Evolutionary conservation across 2,113 vertebrate genomes (phyloP).

Genomic region (Lophura nycthemera): DNA sequence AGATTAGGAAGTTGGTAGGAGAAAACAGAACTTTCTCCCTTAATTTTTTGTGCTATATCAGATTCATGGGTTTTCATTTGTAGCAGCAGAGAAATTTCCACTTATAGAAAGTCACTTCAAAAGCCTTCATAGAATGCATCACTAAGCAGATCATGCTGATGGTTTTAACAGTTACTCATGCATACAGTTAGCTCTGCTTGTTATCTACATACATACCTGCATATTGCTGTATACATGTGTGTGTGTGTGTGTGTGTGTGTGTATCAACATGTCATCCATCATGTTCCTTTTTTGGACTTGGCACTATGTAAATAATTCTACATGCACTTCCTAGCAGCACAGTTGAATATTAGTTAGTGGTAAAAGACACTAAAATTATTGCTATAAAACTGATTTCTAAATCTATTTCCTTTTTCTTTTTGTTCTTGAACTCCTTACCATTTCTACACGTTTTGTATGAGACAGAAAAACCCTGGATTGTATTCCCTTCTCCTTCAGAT

Average conservation of each 20-base stretch:
- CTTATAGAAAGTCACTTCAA: neutral
- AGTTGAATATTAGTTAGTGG: neutral
- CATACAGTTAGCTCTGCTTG: neutral
- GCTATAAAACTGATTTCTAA: neutral
- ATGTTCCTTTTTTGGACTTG: neutral
- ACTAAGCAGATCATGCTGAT: neutral
- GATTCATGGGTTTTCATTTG: neutral
- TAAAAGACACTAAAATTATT: neutral
- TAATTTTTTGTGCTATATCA: neutral
- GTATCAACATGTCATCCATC: neutral
- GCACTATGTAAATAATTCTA: neutral
- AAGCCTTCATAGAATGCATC: neutral
- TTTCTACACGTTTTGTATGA: neutral
- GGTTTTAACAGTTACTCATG: neutral
- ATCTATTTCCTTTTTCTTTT: neutral
- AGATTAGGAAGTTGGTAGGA: neutral
- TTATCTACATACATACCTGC: neutral
- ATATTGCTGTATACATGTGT: neutral
- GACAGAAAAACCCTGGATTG: fast-evolving
- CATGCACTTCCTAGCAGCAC: neutral
- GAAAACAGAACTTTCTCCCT: neutral
- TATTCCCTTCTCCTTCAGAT: neutral
- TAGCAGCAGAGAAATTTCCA: neutral
- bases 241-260: neutral
- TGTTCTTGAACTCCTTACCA: neutral